Conservation (phyloP, 2,113 vertebrate genomes). For the Natator depressus region DNA sequence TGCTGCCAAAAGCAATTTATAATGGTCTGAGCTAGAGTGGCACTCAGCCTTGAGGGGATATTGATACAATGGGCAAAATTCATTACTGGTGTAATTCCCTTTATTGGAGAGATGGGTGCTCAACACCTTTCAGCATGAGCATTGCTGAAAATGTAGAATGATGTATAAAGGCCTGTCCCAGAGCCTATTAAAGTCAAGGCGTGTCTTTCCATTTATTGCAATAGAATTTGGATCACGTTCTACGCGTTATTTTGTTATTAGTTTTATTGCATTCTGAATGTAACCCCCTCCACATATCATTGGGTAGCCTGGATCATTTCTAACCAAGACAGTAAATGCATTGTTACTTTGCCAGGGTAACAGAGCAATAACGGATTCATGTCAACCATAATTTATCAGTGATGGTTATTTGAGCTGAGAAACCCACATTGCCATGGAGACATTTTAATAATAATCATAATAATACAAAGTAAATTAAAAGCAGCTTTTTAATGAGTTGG, state of each 20-base stretch:
- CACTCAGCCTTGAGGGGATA: not conserved
- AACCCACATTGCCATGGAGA: constrained; percentile 46
- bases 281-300: not conserved
- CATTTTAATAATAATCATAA: constrained; percentile 35
- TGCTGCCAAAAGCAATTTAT: fast-evolving
- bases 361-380: constrained; percentile 65
- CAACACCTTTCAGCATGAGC: not conserved
- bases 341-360: constrained; percentile 72
- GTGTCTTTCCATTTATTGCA: not conserved
- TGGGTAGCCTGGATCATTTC: constrained; percentile 27
- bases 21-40: not conserved
- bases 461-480: constrained; percentile 43
- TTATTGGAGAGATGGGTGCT: not conserved
- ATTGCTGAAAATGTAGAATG: not conserved
- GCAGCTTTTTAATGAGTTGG: constrained; percentile 64
- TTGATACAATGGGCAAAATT: not conserved
- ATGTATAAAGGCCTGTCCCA: not conserved
- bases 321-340: constrained; percentile 50
- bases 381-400: constrained; percentile 63
- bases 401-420: constrained; percentile 71
- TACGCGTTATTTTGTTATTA: not conserved
- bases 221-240: constrained; percentile 45
- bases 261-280: constrained; percentile 2
- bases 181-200: not conserved
- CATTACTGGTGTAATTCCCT: fast-evolving